phyloP scores from a whole-genome alignment of 2,888 invertebrate genomes.

The Metallyticus violacea region DNA sequence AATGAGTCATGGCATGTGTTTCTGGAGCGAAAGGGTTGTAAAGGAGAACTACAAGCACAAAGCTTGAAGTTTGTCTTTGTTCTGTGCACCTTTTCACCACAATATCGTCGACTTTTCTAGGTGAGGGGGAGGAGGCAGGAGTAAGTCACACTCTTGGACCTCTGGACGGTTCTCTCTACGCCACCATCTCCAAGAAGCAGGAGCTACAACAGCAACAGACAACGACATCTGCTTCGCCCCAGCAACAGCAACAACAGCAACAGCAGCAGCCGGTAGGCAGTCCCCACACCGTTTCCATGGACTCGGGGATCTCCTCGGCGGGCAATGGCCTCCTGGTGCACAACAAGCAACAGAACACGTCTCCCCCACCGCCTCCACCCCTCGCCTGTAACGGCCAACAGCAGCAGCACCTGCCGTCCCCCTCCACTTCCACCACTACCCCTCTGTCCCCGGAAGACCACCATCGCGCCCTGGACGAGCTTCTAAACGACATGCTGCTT shows the following conservation, averaged over 20 bases:
- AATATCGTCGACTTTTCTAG: no score
- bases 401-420: slow-evolving; percentile 40
- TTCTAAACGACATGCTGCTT: slow-evolving; percentile 81
- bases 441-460: slow-evolving; percentile 50
- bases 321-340: slow-evolving; percentile 52
- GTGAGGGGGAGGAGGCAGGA: slow-evolving; percentile 36
- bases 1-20: no score
- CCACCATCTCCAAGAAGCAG: slow-evolving; percentile 51
- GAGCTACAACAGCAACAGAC: slow-evolving; percentile 50
- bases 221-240: slow-evolving; percentile 2
- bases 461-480: slow-evolving; percentile 76
- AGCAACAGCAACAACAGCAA: slow-evolving; percentile 38
- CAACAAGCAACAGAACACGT: slow-evolving; percentile 46
- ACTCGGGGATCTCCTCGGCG: slow-evolving; percentile 80
- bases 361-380: slow-evolving; percentile 35
- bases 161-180: slow-evolving; percentile 87
- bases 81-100: no score
- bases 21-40: no score
- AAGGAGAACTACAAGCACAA: no score
- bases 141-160: slow-evolving; percentile 75
- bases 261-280: slow-evolving; percentile 49
- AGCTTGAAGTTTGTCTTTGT: no score
- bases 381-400: slow-evolving; percentile 46
- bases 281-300: slow-evolving; percentile 83
- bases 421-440: slow-evolving; percentile 39